These are phyloP conservation scores for Gadus chalcogrammus DNA, from an alignment of 2,113 vertebrate species.

Conservation along the genomic window DNA sequence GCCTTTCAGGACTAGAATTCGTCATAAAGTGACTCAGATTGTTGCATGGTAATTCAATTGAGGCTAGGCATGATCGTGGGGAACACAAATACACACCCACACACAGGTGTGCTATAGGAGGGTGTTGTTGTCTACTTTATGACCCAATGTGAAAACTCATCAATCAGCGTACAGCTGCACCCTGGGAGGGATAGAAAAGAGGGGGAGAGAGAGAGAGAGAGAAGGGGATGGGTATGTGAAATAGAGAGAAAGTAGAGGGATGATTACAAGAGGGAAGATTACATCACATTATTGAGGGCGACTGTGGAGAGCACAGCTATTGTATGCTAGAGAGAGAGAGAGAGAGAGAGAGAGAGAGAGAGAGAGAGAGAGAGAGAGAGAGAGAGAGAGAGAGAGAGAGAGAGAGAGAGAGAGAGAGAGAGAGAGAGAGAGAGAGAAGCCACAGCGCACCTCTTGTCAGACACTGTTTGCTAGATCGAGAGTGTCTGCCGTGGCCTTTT, in stretches of 20 bases:
- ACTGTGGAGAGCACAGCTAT: no score
- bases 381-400: no score
- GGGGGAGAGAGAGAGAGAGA: constrained; percentile 10
- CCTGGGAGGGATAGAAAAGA: neutral
- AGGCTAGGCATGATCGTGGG: neutral
- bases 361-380: no score
- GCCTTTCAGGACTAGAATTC: constrained; percentile 33
- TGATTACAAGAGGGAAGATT: no score
- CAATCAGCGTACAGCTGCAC: constrained; percentile 30
- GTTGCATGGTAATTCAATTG: constrained; percentile 29
- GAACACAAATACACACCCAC: constrained; percentile 4
- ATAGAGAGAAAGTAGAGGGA: no score
- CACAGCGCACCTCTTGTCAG: no score
- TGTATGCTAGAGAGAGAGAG: no score
- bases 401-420: no score
- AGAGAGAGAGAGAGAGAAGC: no score
- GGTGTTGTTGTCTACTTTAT: constrained; percentile 40
- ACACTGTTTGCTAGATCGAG: neutral
- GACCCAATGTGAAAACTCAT: constrained; percentile 35
- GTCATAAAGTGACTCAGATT: constrained; percentile 27
- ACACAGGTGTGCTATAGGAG: constrained; percentile 15
- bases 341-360: no score
- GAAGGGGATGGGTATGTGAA: no score
- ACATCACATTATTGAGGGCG: no score
- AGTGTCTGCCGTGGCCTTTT: neutral